These are phyloP conservation scores for Drosophila atripex DNA, from an alignment of 2,888 invertebrate species.

Conservation along the genomic window DNA sequence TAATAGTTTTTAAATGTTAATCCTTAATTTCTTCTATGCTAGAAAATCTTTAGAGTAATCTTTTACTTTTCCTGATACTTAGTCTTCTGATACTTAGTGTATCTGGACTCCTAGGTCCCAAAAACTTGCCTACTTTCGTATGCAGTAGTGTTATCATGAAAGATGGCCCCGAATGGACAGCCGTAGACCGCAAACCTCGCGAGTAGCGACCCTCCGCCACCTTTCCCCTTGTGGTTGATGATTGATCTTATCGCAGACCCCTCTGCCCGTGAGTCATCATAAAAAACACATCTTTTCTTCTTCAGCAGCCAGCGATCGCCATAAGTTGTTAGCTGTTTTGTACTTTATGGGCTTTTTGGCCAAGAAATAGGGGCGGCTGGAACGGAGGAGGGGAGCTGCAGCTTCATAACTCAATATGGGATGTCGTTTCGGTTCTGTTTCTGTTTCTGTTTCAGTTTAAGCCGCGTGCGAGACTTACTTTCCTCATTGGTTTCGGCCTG, in stretches of 20 bases:
- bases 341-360: slow-evolving; percentile 67
- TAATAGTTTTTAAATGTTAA: no score
- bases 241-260: slow-evolving; percentile 72
- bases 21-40: neutral
- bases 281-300: slow-evolving; percentile 53
- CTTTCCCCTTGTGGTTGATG: slow-evolving; percentile 53
- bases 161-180: slow-evolving; percentile 44
- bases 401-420: slow-evolving; percentile 74
- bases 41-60: neutral
- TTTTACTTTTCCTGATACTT: neutral
- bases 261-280: slow-evolving; percentile 68
- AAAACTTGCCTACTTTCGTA: slow-evolving; percentile 77
- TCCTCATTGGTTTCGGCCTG: slow-evolving; percentile 38
- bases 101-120: slow-evolving; percentile 11
- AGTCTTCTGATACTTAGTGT: slow-evolving; percentile 16
- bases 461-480: slow-evolving; percentile 59
- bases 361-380: slow-evolving; percentile 34
- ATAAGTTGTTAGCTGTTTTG: slow-evolving; percentile 73
- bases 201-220: slow-evolving; percentile 8
- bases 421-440: slow-evolving; percentile 43
- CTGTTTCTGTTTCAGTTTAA: slow-evolving; percentile 31
- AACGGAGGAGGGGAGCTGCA: slow-evolving; percentile 50
- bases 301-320: slow-evolving; percentile 50
- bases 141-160: slow-evolving; percentile 74
- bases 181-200: slow-evolving; percentile 32